Base-by-base conservation (phyloP, 2,888 invertebrate species). In the Polietes domitor region DNA sequence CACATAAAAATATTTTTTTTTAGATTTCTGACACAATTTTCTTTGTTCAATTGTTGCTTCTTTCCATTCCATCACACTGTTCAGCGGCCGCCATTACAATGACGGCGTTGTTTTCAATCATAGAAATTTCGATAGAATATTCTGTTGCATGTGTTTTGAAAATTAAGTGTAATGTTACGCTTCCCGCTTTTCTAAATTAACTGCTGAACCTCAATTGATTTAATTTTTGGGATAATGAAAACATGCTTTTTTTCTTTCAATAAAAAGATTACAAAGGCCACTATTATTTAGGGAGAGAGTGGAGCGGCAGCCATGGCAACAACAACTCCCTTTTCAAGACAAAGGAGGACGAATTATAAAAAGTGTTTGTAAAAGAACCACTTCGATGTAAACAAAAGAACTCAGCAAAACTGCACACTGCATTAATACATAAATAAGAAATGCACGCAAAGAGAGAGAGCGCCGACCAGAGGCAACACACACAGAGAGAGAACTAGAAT, bases 221-320 rank as follows among this genome's bases (percentile, higher is more conserved):
- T 72, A 72, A 63, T 72, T 53, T 72, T 71, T 47, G 61, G 24
- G 50, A 77, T 77, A 71, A 77, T 19, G 65, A 65, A 77, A 28
- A 43, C 28, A 12, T 6, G n/a, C 37, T 53, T 24, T 6, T n/a
- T 21, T 63, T 21, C 15, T 74, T 4, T 12, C 26, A 28, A 12
- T 10, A 37, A 50, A 47, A 32, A 0, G 37, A 21, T 2, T 1
- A 50, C 77, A 37, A 61, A 55, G 37, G 47, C 77, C 55, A 28
- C 15, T 4, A 43, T 80, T 26, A 55, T n/a, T 28, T 28, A 15
- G 28, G 15, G 9, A 63, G 10, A 24, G 10, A 19, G 4, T 24
- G 1, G 21, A 24, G 12, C 55, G 4, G 1, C 3, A 21, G 15
- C n/a, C 47, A 47, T 47, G 47, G 47, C 1, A 53, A 21, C 3